Percentiles rank a stretch among this genome's conserved stretches.
phyloP scores from a whole-genome alignment of 2,113 vertebrate genomes.

The Scomber colias region DNA sequence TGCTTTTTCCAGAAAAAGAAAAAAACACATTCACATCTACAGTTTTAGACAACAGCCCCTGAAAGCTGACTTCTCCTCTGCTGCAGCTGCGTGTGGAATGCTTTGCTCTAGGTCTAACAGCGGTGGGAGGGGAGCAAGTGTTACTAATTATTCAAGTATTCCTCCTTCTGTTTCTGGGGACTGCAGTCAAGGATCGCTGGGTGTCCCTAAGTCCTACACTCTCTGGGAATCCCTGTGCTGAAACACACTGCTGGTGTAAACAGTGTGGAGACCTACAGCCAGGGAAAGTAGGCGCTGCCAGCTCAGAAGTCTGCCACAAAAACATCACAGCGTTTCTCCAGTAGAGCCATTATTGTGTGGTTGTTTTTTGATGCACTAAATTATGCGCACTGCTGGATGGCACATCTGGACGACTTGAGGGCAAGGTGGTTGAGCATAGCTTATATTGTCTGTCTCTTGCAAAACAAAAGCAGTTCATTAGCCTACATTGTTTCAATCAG shows the following conservation, averaged over 20 bases:
- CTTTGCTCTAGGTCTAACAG: conserved; percentile 45
- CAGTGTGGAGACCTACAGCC: conserved; percentile 63
- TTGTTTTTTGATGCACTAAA: conserved; percentile 56
- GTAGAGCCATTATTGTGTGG: conserved; percentile 25
- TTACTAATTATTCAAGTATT: conserved; percentile 34
- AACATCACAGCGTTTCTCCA: conserved; percentile 26
- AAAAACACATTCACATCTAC: neutral
- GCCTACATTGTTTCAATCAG: conserved; percentile 75
- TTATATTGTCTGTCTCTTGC: conserved; percentile 40
- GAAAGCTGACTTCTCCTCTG: conserved; percentile 15
- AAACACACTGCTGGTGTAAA: conserved; percentile 88
- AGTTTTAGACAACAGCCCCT: conserved; percentile 30
- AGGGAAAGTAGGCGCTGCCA: conserved; percentile 22
- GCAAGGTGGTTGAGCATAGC: conserved; percentile 61
- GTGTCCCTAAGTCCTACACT: conserved; percentile 1
- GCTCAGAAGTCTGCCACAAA: conserved; percentile 21
- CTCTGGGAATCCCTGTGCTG: conserved; percentile 9
- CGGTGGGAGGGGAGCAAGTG: conserved; percentile 24
- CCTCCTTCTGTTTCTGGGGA: neutral
- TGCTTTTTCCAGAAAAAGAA: neutral
- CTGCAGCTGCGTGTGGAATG: conserved; percentile 39
- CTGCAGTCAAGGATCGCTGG: conserved; percentile 20
- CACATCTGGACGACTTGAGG: conserved; percentile 79
- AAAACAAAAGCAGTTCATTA: conserved; percentile 75
- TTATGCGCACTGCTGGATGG: conserved; percentile 67